Base-by-base conservation (phyloP, 2,888 invertebrate genomes). In the Asteroscopus sphinx region DNA sequence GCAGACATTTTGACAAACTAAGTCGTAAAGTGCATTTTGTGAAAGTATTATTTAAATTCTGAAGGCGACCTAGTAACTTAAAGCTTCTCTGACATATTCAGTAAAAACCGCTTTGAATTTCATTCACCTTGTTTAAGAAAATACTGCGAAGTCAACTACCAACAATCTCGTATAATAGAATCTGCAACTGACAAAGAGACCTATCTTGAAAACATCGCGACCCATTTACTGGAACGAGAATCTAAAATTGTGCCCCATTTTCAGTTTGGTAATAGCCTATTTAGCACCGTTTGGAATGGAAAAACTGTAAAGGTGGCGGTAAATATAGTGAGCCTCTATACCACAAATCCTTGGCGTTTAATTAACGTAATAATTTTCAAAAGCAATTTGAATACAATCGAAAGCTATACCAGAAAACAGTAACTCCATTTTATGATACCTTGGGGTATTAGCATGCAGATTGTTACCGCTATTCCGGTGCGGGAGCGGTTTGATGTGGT, bases 371-470 rank as follows among this genome's bases (percentile, higher is more conserved):
- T 76, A 76, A 76, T 74, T 76, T 65, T 54, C 59, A 40, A 64
- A 73, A 58, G 67, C 74, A 73, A 75, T 74, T 63, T 45, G 30
- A 70, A 70, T 62, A 80, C 82, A 79, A 85, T 85, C 79, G 73
- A 71, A 66, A 56, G 74, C 66, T 71, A 72, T 75, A 77, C 69
- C 73, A 74, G 75, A 73, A 72, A 73, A 77, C 78, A 55, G 63
- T 63, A 67, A 59, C 63, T 64, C 68, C 41, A 58, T 66, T 80
- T 85, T 84, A 86, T 80, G 78, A 78, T 76, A 69, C 83, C 80
- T 78, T 57, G n/a, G 80, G 81, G 78, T 79, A 81, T 84, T 86
- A 81, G 73, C 79, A 84, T 86, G 84, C 81, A 86, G 83, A 86
- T 82, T 83, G 81, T 80, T 76, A 73, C 73, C 70, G 75, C 73